Base-by-base conservation (phyloP, 2,797 vertebrate species). In the Poeciliopsis paucimaculata region DNA sequence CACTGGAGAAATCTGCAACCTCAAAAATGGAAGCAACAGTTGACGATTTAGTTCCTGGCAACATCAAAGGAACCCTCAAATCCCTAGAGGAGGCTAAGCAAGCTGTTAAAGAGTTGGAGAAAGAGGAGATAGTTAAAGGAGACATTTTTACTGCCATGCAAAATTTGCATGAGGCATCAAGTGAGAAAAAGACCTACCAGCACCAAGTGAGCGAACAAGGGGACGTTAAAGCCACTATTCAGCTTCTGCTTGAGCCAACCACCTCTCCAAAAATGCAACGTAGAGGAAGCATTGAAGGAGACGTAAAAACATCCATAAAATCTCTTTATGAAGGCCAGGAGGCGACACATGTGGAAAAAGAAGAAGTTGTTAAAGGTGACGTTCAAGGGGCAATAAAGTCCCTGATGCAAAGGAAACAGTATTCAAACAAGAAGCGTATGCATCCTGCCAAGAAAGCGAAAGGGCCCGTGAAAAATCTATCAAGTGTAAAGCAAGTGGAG, bases 1-100 rank as follows among this genome's bases (percentile, higher is more conserved):
- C 95, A 45, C 94, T 98, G 82, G 97, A 97, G 91, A 98, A 97
- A 92, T 96, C 96, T 36, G 82, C 93, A 71, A 93, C 93, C 16
- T 88, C 90, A n/a, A 97, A 93, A 91, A 92, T 90, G 0, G 96
- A 97, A 87, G 91, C 91, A 10, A 93, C 92, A 47, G 95, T 97
- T 84, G 96, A 96, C 45, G 96, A 97, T 85, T 91, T 98, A 85
- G 95, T 97, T 57, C 90, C 89, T 77, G 96, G 96, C 73, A 96
- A 98, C 82, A 94, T 98, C 86, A 96, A 96, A 91, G 95, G 94
- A n/a, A 96, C 97, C 18, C 90, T 98, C 78, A 96, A 90, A 90
- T 96, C 94, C 81, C 95, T 98, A 81, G 95, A 97, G 93, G 95
- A 97, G 87, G 95, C 95, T 8, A 96, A 95, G 74, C 92, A 95